Base-by-base conservation (phyloP, 2,888 invertebrate genomes). In the Caenorhabditis imperialis region DNA sequence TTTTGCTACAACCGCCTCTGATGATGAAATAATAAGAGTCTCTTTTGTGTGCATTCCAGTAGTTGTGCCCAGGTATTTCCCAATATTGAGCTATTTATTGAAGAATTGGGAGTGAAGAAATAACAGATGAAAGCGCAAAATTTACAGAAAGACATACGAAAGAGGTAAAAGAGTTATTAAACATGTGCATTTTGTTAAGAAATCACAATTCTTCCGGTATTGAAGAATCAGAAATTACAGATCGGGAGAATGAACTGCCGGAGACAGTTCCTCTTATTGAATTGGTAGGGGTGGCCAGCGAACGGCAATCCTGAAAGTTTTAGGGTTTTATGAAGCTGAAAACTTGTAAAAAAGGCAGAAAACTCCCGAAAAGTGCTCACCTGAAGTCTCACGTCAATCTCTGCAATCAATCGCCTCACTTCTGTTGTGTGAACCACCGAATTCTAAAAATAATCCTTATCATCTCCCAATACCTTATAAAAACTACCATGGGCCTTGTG, bases 331-430 rank as follows among this genome's bases (percentile, higher is more conserved):
- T 14, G 16, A 25, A 3, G 3, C 5, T 16, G 7, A 3, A 16
- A n/a, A 25, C 2, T 25, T 30, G 4, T 30, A 12, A 27, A 30
- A n/a, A 27, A 8, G 1, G 12, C 18, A 27, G n/a, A n/a, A 35
- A 23, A n/a, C n/a, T n/a, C n/a, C 6, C 12, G 30, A 22, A 16
- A 18, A 25, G 2, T 18, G 5, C 22, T 33, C 20, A 71, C 75
- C 50, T 75, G 73, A 8, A 85, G 61, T n/a, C 85, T 60, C 18
- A 79, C 81, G 54, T 86, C 86, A 7, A 86, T 73, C 38, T 86
- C 86, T 20, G 84, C 79, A 14, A 86, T 79, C n/a, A 86, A 62
- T 25, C 84, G 70, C 45, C 78, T 53, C 54, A 86, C 79, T 62
- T 86, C 85, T 14, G 82, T 84, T 8, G 85, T 85, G 20, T 70